Percentiles rank a stretch among this genome's conserved stretches.
These are phyloP conservation scores for Cerastis rubricosa DNA, from an alignment of 2,888 invertebrate genomes.

Conservation along the genomic window DNA sequence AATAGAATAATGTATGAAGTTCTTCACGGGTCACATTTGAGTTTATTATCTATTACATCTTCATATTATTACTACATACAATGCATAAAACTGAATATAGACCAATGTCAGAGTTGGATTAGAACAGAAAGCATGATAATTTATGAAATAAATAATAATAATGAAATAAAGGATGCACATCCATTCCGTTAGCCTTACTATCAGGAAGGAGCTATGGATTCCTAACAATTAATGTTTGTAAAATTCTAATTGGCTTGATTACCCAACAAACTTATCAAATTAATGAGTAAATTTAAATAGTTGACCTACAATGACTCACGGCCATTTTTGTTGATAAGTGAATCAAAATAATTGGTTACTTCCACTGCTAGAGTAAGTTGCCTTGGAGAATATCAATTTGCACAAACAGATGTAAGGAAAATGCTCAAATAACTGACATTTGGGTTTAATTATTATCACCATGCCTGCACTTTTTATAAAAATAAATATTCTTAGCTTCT, in stretches of 20 bases:
- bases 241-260: conserved; percentile 63
- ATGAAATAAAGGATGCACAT: conserved; percentile 39
- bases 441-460: not conserved
- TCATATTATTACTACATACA: not conserved
- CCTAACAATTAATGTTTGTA: conserved; percentile 58
- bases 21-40: not conserved
- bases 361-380: conserved; percentile 35
- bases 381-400: conserved; percentile 35
- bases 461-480: not conserved
- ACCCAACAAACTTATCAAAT: conserved; percentile 62
- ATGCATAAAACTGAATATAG: not conserved
- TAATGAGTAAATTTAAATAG: conserved; percentile 64
- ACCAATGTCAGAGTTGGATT: not conserved
- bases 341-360: conserved; percentile 53
- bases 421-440: conserved; percentile 11
- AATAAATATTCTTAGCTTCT: not conserved
- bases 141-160: conserved; percentile 20
- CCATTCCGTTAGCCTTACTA: conserved; percentile 55
- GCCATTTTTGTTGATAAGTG: conserved; percentile 56
- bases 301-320: conserved; percentile 61
- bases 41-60: not conserved
- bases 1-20: not conserved
- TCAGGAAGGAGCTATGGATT: conserved; percentile 61
- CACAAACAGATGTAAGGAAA: not conserved
- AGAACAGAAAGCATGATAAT: conserved; percentile 8